Percentiles rank a stretch among this genome's conserved stretches.
phyloP scores from a whole-genome alignment of 2,113 vertebrate species.

The Crocuta crocuta region DNA sequence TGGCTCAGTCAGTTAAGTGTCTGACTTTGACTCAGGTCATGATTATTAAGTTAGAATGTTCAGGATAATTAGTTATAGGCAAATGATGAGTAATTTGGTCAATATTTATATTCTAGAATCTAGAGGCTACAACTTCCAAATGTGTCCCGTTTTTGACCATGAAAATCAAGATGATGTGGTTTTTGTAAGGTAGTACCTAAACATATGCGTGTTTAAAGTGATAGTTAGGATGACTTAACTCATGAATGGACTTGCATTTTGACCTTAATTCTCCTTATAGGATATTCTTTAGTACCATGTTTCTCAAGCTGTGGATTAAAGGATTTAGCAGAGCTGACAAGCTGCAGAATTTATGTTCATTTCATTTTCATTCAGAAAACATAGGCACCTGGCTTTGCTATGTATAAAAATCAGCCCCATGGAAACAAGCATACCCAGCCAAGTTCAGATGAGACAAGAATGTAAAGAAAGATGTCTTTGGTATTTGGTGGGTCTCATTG shows the following conservation, averaged over 20 bases:
- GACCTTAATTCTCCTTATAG: background rate
- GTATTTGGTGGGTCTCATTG: background rate
- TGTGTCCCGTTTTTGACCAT: background rate
- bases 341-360: background rate
- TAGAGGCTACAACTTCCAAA: background rate
- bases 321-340: background rate
- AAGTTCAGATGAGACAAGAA: background rate
- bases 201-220: background rate
- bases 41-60: background rate
- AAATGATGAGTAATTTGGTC: background rate
- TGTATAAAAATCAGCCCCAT: background rate
- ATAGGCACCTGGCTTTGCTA: background rate
- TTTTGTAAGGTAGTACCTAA: background rate
- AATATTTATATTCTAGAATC: background rate
- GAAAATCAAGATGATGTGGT: background rate
- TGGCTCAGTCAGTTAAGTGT: too few species aligned
- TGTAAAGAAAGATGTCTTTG: background rate
- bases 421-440: background rate
- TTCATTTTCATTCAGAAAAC: background rate
- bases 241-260: background rate
- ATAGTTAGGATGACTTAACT: background rate
- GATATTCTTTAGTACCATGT: background rate
- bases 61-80: background rate
- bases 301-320: background rate
- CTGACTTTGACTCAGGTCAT: too few species aligned